Evolutionary conservation across 1,140 invertebrate genomes (phyloP).

Genomic region (Tetramorium alpestre): DNA sequence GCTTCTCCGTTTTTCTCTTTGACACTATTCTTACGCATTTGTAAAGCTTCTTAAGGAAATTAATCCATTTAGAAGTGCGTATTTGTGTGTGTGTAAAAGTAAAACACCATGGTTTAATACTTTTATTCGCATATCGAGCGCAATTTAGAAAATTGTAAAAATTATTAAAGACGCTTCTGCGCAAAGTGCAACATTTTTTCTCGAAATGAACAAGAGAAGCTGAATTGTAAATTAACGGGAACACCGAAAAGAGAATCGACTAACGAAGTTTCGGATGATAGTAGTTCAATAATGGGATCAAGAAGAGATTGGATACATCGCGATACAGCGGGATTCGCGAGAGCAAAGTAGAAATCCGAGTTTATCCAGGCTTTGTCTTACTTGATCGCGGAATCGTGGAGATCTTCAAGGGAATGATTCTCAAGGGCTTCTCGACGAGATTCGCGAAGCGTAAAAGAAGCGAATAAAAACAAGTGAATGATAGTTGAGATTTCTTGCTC

Average conservation of each 20-base stretch:
- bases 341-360: constrained; percentile 6
- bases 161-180: neutral
- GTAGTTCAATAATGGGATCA: constrained; percentile 1
- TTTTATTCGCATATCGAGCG: neutral
- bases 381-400: neutral
- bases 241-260: constrained; percentile 27
- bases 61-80: neutral
- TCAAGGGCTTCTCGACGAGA: neutral
- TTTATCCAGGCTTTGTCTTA: constrained; percentile 20
- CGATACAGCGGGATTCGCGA: neutral
- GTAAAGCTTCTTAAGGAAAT: neutral
- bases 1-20: constrained; percentile 12
- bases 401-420: constrained; percentile 28
- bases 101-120: neutral
- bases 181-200: neutral
- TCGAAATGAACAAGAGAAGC: neutral
- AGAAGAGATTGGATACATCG: neutral
- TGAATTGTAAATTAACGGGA: neutral
- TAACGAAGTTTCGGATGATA: constrained; percentile 14
- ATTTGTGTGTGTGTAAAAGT: neutral
- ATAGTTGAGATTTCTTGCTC: neutral
- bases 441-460: neutral
- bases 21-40: neutral
- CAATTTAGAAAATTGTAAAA: neutral
- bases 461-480: neutral